Conservation (phyloP, 2,797 vertebrate species). For the Leptodactylus fallax region DNA sequence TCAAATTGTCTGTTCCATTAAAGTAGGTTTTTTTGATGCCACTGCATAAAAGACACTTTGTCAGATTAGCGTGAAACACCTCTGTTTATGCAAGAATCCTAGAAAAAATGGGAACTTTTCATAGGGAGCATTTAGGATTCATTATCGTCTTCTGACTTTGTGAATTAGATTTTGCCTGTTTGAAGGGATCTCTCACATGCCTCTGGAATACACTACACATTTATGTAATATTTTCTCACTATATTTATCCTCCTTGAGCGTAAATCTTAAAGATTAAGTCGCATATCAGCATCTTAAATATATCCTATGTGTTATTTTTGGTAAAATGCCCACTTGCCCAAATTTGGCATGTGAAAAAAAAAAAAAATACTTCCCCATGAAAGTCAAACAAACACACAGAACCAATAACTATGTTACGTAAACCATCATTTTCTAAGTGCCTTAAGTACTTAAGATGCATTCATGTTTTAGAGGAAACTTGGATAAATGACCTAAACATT, state of each 20-base stretch:
- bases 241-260: conserved; percentile 21
- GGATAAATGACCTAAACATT: not conserved
- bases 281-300: not conserved
- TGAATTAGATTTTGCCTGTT: conserved; percentile 23
- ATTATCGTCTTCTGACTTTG: conserved; percentile 44
- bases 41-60: conserved; percentile 51
- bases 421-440: not conserved
- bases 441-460: not conserved
- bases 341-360: not conserved
- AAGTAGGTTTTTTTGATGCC: conserved; percentile 43
- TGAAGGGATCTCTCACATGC: conserved; percentile 19
- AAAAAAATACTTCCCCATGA: not conserved
- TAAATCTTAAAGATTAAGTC: not conserved
- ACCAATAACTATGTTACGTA: conserved; percentile 11
- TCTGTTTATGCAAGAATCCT: conserved; percentile 48
- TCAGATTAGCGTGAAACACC: conserved; percentile 47
- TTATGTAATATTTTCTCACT: conserved; percentile 25
- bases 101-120: conserved; percentile 46
- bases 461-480: not conserved
- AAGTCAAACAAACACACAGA: conserved; percentile 5
- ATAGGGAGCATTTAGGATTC: conserved; percentile 28
- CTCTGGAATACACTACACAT: conserved; percentile 11
- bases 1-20: conserved; percentile 61
- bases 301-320: not conserved
- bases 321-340: not conserved